These are phyloP conservation scores for Muraenolepis orangiensis DNA, from an alignment of 2,797 vertebrate species.

Conservation along the genomic window DNA sequence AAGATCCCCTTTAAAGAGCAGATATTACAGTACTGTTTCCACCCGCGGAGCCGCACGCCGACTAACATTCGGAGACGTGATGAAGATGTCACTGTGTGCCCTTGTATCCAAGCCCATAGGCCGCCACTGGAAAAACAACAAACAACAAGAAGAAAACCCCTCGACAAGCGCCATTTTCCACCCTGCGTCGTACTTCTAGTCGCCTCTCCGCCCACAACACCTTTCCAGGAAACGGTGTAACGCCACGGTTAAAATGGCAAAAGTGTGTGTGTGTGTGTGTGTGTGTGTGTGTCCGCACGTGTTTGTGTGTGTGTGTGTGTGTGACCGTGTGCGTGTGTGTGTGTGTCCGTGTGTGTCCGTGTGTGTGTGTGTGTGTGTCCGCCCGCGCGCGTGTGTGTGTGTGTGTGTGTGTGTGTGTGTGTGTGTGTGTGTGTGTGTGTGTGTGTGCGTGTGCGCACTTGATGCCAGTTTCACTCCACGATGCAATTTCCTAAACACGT, in stretches of 20 bases:
- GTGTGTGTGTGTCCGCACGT: neutral
- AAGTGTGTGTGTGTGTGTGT: neutral
- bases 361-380: slow-evolving; percentile 23
- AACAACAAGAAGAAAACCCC: neutral
- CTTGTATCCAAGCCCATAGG: neutral
- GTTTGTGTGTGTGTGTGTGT: no score
- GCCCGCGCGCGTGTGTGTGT: slow-evolving; percentile 17
- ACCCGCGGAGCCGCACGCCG: neutral
- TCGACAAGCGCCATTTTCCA: neutral
- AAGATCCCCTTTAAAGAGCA: neutral
- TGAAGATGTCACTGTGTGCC: neutral
- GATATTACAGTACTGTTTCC: slow-evolving; percentile 3
- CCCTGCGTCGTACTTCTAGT: neutral
- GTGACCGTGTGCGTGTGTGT: slow-evolving; percentile 21
- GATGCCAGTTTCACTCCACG: slow-evolving; percentile 66
- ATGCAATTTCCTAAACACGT: slow-evolving; percentile 47
- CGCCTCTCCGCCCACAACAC: neutral
- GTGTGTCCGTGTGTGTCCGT: slow-evolving; percentile 25
- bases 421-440: slow-evolving; percentile 18
- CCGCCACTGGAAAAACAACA: neutral
- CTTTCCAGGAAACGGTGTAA: neutral
- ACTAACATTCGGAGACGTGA: neutral
- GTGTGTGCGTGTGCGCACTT: slow-evolving; percentile 44
- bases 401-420: slow-evolving; percentile 37
- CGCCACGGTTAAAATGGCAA: neutral